Evolutionary conservation across 2,113 vertebrate species (phyloP).

Genomic region (Uria lomvia): DNA sequence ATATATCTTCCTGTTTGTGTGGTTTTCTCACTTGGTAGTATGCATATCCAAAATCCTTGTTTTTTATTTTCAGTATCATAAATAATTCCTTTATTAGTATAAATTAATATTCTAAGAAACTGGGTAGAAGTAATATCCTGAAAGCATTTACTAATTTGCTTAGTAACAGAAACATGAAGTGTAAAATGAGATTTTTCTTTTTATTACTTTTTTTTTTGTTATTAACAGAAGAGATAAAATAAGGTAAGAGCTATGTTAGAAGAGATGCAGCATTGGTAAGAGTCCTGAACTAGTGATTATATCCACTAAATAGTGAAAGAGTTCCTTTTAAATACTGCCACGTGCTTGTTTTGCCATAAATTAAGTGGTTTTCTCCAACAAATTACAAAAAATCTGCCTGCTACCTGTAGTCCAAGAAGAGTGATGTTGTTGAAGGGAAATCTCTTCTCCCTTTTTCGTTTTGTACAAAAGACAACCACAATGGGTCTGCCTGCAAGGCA

Average conservation of each 20-base stretch:
- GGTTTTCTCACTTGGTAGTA: conserved; percentile 22
- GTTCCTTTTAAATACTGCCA: conserved; percentile 28
- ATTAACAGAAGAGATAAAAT: conserved; percentile 45
- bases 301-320: conserved; percentile 22
- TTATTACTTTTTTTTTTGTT: background rate
- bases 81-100: conserved; percentile 38
- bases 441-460: background rate
- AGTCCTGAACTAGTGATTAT: conserved; percentile 41
- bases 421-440: background rate
- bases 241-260: conserved; percentile 48
- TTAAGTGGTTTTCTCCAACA: conserved; percentile 32
- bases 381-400: conserved; percentile 12
- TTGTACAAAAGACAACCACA: background rate
- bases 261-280: conserved; percentile 44
- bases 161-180: conserved; percentile 60
- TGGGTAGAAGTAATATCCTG: conserved; percentile 48
- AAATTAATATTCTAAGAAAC: conserved; percentile 51
- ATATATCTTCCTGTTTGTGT: conserved; percentile 16
- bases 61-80: conserved; percentile 59
- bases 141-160: conserved; percentile 57
- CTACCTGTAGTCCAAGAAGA: background rate
- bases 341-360: conserved; percentile 43
- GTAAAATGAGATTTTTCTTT: conserved; percentile 34
- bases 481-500: background rate
- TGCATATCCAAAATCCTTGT: conserved; percentile 48